phyloP scores from a whole-genome alignment of 1,140 invertebrate species.

The Heliconius congener region DNA sequence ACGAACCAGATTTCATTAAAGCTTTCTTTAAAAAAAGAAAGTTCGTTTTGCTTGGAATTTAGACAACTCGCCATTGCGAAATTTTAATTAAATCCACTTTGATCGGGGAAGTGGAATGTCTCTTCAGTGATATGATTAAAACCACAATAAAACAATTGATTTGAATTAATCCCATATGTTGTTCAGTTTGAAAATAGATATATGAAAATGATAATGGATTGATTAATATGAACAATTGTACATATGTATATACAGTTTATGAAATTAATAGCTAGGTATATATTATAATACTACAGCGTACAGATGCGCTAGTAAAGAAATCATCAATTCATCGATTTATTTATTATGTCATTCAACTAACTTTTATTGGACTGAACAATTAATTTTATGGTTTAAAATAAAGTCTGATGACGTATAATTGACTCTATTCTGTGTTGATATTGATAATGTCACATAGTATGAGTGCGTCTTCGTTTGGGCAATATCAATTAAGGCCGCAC shows the following conservation, averaged over 20 bases:
- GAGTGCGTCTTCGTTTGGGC: conserved; percentile 58
- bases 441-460: conserved; percentile 47
- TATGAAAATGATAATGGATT: background rate
- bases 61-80: conserved; percentile 68
- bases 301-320: background rate
- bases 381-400: background rate
- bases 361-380: background rate
- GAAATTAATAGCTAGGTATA: too few relatives aligned
- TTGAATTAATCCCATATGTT: conserved; percentile 6
- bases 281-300: too few relatives aligned
- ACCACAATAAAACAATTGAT: conserved; percentile 62
- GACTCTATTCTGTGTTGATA: conserved; percentile 6
- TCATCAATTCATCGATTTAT: background rate
- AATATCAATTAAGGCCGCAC: conserved; percentile 69
- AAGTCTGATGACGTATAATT: background rate
- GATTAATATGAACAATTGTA: background rate
- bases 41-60: conserved; percentile 63
- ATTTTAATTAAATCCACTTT: conserved; percentile 75
- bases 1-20: conserved; percentile 66
- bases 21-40: conserved; percentile 63
- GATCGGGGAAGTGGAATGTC: conserved; percentile 70
- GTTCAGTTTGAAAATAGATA: background rate
- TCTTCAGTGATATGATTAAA: conserved; percentile 65
- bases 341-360: background rate
- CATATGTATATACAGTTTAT: background rate